Evolutionary conservation across 2,888 invertebrate genomes (phyloP), one percentile per base, ranked within the genome.

Genomic region (Latrodectus hesperus): DNA sequence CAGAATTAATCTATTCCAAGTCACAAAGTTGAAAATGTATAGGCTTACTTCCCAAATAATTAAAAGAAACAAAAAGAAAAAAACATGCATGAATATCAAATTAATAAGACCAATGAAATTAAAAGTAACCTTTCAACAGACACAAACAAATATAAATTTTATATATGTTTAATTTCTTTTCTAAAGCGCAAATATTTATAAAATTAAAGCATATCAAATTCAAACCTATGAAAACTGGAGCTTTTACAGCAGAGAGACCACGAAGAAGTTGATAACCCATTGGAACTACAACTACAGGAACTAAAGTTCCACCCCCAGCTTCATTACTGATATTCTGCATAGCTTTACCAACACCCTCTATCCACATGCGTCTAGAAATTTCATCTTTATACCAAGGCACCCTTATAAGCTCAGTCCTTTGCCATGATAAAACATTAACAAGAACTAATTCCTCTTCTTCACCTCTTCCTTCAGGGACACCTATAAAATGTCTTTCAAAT

Each of bases 341-440:
- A 10, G 89, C 89, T 81, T 89, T 89, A 17, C 89, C 89, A 14
- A 89, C 86, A 9, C 89, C 89, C 76, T 89, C 89, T 51, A 89
- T 89, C 89, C 89, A 89, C 80, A 89, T 84, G 17, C 89, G 82
- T 53, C 89, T 78, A 51, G 89, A 89, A 16, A 89, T 84, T 71
- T 89, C 86, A 71, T 89, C 89, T 12, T 83, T 86, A 53, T 84
- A 86, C 89, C 89, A 89, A 71, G 88, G 83, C 79, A 88, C 81
- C 14, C 79, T 60, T 14, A 90, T 82, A 68, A 89, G 77, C 88
- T 90, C 90, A 14, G 88, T 89, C 81, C 90, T 75, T 53, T 86
- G 78, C 90, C 90, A 90, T 11, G 90, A 88, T 26, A 90, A 74
- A 22, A 89, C 88, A 83, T 90, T 90, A 12, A 90, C 84, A 17